Percentiles rank a stretch among this genome's conserved stretches.
Evolutionary conservation across 2,797 vertebrate genomes (phyloP).

Genomic region (Ptychadena robeensis): DNA sequence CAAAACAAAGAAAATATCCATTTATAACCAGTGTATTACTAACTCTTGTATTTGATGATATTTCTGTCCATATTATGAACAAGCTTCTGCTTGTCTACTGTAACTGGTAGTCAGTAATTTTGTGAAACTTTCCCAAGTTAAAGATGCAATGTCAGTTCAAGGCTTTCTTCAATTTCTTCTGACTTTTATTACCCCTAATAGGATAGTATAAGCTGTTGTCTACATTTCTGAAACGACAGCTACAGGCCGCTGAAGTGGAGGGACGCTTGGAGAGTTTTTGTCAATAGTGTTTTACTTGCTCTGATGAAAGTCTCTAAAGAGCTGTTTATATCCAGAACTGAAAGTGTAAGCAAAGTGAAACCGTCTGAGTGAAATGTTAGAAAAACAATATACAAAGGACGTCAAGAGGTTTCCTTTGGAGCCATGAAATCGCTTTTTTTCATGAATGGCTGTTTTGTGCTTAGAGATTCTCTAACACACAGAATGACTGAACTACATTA

Average conservation of each 20-base stretch:
- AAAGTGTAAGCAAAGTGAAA: slow-evolving; percentile 45
- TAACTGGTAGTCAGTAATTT: slow-evolving; percentile 5
- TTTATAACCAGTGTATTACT: no score
- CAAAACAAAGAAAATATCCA: no score
- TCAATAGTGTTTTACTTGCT: slow-evolving; percentile 26
- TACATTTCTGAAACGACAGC: slow-evolving; percentile 26
- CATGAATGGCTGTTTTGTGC: slow-evolving; percentile 46
- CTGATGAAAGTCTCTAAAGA: slow-evolving; percentile 16
- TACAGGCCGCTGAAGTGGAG: background rate
- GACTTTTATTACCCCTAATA: slow-evolving; percentile 33
- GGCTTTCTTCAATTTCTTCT: slow-evolving; percentile 18
- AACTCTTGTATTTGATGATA: no score
- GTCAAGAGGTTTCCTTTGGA: slow-evolving; percentile 39
- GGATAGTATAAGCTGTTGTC: slow-evolving; percentile 13
- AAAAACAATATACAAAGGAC: slow-evolving; percentile 50
- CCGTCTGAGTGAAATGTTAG: slow-evolving; percentile 22
- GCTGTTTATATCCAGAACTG: slow-evolving; percentile 44
- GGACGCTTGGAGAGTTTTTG: background rate
- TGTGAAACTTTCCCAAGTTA: slow-evolving; percentile 1
- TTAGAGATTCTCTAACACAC: slow-evolving; percentile 15
- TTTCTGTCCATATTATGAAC: background rate
- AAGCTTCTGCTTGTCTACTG: background rate
- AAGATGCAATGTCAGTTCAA: slow-evolving; percentile 19
- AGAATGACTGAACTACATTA: slow-evolving; percentile 15
- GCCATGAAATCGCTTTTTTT: slow-evolving; percentile 34